phyloP scores from a whole-genome alignment of 1,140 invertebrate genomes.

The Bradysia coprophila region DNA sequence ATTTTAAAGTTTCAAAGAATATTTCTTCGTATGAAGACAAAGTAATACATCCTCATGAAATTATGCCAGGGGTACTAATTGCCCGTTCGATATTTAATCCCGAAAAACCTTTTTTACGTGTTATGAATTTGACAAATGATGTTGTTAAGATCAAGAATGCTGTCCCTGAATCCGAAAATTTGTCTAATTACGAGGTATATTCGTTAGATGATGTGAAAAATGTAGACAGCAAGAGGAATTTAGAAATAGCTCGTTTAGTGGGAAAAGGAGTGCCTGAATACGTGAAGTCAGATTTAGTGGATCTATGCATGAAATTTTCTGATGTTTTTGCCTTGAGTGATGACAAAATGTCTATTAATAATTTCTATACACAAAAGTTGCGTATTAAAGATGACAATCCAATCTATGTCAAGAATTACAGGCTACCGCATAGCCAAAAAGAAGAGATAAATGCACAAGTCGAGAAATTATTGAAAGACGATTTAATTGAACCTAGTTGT shows the following conservation, averaged over 20 bases:
- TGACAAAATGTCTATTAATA: constrained; percentile 6
- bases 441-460: neutral
- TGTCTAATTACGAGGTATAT: neutral
- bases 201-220: neutral
- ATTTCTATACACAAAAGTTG: constrained; percentile 8
- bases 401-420: constrained; percentile 3
- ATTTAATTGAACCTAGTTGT: neutral
- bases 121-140: neutral
- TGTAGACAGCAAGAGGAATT: too few species aligned
- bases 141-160: neutral
- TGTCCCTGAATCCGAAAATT: neutral
- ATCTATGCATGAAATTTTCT: constrained; percentile 7
- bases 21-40: neutral
- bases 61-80: neutral
- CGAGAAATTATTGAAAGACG: constrained; percentile 1
- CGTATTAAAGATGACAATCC: constrained; percentile 1
- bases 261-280: too few species aligned
- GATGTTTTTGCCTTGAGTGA: constrained; percentile 7
- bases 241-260: too few species aligned
- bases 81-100: neutral
- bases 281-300: too few species aligned
- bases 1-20: neutral
- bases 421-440: constrained; percentile 1
- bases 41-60: neutral
- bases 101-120: neutral